Evolutionary conservation across 1,140 invertebrate species (phyloP), one percentile per base, ranked within the genome.

Genomic region (Papilio polyxenes): DNA sequence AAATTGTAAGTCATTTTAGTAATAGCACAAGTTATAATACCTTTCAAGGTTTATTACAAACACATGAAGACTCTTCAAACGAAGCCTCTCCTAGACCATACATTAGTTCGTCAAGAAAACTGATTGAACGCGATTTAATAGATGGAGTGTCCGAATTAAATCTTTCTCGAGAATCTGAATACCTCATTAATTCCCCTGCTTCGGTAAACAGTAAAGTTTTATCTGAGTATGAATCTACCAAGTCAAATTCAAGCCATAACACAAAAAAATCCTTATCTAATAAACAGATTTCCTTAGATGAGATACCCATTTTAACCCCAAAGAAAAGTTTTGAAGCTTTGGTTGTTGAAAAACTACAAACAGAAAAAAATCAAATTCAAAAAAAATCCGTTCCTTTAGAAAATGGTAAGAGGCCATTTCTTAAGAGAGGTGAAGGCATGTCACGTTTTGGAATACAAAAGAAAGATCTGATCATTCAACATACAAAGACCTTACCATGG

Each of bases 1-100:
- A 94, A 90, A 90, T 94, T 49, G 88, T 94, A 44, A 94, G 92
- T 85, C 92, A 93, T 81, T 94, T 94, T 74, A 92, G 88, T 82
- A 92, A 92, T 65, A 93, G 89, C 62, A 93, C 92, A 1, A 93
- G 90, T 84, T 93, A 93, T 82, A 93, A 92, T 77, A 93, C 92
- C 20, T 94, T 94, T 84, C 87, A 87, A 31, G 92, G 89, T 82
- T 89, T 94, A 83, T 84, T 94, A 48, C 87, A 93, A 53, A 89
- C 89, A 62, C 75, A 89, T 13, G 80, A 85, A 72, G 89, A 89
- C 82, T 85, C 75, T 81, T 82, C 85, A 6, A 86, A 86, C 53
- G 89, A 91, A 31, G 82, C 31, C 59, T 85, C 85, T 10, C 85
- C 88, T 48, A 82, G 82, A 1, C 15, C 53, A 2, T 81, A 85